A percentile compares a stretch with the other conserved stretches of the same genome.
Evolutionary conservation across 2,888 invertebrate species (phyloP).

Genomic region (Lumbricus terrestris): DNA sequence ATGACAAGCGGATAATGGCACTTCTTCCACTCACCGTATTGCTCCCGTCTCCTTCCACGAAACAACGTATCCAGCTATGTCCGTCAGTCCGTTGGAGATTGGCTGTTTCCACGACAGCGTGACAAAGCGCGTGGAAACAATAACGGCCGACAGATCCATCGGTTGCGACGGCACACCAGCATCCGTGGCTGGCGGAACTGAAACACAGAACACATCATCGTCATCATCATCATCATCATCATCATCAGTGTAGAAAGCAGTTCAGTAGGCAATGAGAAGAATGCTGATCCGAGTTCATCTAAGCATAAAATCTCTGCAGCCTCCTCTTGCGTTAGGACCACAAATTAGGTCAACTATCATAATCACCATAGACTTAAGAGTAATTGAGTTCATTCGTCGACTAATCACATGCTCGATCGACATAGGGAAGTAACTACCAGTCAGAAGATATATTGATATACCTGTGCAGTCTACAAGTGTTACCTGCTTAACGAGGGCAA

Average conservation of each 20-base stretch:
- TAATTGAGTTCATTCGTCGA: no score
- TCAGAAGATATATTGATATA: no score
- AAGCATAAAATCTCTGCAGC: background rate
- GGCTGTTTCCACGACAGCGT: conserved; percentile 89
- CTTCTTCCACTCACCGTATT: background rate
- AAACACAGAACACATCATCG: background rate
- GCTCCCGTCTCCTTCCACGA: conserved; percentile 75
- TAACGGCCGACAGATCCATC: conserved; percentile 72
- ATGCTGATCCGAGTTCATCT: background rate
- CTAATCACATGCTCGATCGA: no score
- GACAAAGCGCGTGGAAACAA: conserved; percentile 83
- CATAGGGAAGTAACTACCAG: no score
- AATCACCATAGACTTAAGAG: no score
- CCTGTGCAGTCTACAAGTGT: no score
- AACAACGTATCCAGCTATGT: conserved; percentile 77
- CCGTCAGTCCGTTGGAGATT: conserved; percentile 52
- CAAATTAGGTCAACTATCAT: no score
- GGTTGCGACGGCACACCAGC: conserved; percentile 67
- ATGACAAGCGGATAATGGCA: background rate
- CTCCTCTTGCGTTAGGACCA: background rate
- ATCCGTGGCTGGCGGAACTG: background rate
- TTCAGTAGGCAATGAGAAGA: background rate
- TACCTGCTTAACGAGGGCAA: no score
- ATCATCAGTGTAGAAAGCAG: no score
- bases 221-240: no score